phyloP scores from a whole-genome alignment of 2,113 vertebrate genomes.

The Crotophaga sulcirostris region DNA sequence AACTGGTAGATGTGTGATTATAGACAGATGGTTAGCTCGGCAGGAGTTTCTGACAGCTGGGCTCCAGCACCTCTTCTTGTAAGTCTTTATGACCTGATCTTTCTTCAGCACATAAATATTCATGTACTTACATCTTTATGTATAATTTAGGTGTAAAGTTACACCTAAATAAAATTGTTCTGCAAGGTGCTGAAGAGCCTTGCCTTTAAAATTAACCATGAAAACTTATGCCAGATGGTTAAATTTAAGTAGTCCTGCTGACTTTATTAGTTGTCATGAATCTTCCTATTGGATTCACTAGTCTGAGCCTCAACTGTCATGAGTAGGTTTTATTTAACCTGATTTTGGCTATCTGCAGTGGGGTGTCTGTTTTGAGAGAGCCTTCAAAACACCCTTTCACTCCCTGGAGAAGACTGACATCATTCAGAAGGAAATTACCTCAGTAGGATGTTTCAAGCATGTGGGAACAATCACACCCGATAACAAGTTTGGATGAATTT shows the following conservation, averaged over 20 bases:
- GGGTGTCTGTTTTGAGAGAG: neutral
- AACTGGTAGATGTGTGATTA: constrained; percentile 42
- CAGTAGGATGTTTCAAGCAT: neutral
- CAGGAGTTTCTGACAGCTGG: constrained; percentile 60
- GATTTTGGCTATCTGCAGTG: neutral
- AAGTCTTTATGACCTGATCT: constrained; percentile 51
- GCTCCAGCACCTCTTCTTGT: neutral
- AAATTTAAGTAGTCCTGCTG: neutral
- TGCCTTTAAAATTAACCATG: constrained; percentile 27
- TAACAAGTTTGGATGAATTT: neutral
- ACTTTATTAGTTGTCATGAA: neutral
- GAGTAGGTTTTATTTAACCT: neutral
- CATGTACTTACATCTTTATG: constrained; percentile 31
- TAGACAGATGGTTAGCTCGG: constrained; percentile 42
- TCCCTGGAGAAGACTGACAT: neutral
- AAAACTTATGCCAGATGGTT: constrained; percentile 3
- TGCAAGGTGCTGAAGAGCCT: constrained; percentile 5
- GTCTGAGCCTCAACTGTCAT: neutral
- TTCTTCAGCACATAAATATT: constrained; percentile 57
- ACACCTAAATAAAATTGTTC: neutral
- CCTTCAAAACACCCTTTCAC: neutral
- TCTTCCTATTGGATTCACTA: neutral
- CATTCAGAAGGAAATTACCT: neutral
- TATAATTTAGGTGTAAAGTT: constrained; percentile 34
- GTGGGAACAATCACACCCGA: neutral